A percentile compares a stretch with the other conserved stretches of the same genome.
Conservation (phyloP, 2,888 invertebrate genomes). For the Erebia epiphron region DNA sequence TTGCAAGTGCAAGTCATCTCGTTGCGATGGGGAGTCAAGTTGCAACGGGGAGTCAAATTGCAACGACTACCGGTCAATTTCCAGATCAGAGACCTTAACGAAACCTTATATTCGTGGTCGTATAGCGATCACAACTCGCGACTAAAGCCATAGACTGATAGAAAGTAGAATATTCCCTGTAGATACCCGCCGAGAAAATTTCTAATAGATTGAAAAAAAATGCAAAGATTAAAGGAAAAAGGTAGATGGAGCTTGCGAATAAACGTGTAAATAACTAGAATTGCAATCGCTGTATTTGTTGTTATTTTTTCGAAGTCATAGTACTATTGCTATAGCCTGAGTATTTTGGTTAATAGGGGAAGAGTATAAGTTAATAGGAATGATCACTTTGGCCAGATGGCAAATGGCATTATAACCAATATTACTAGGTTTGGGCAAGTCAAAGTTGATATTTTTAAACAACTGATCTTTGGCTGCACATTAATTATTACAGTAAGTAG, state of each 20-base stretch:
- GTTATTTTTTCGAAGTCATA: neutral
- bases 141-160: constrained; percentile 33
- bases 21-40: constrained; percentile 41
- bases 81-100: constrained; percentile 66
- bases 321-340: neutral
- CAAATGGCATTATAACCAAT: no score
- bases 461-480: no score
- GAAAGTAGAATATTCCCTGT: constrained; percentile 28
- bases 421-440: no score
- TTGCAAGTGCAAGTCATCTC: neutral
- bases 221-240: constrained; percentile 6
- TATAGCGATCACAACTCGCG: constrained; percentile 55
- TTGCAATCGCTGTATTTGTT: neutral
- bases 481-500: no score
- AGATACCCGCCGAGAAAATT: neutral
- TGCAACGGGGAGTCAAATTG: constrained; percentile 42
- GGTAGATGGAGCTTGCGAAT: neutral
- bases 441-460: no score
- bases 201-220: neutral
- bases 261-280: neutral
- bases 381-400: no score
- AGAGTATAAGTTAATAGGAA: no score
- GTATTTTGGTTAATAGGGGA: no score
- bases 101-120: constrained; percentile 62
- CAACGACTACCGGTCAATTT: constrained; percentile 24